Evolutionary conservation across 2,113 vertebrate genomes (phyloP).

Genomic region (Hyperoodon ampullatus): DNA sequence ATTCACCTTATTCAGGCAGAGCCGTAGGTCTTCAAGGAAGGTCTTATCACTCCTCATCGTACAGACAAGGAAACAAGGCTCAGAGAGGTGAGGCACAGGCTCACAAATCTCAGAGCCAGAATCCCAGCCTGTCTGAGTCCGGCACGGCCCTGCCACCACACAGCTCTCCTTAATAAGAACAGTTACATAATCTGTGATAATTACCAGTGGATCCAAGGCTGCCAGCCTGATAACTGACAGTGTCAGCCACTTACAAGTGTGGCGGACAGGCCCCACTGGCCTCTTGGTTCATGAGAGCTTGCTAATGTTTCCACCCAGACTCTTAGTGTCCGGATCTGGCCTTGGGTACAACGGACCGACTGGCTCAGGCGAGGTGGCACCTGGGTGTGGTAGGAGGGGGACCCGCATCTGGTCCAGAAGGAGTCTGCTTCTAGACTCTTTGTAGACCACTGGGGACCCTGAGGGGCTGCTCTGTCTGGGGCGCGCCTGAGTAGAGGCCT

Average conservation of each 20-base stretch:
- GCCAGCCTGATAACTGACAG: not conserved
- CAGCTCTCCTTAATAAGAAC: not conserved
- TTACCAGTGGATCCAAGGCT: not conserved
- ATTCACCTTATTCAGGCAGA: not conserved
- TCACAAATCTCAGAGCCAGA: not conserved
- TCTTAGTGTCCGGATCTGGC: not conserved
- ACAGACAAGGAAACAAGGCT: not conserved
- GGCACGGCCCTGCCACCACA: not conserved
- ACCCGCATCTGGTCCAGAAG: not conserved
- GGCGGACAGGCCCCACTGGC: not conserved
- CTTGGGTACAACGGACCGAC: not conserved
- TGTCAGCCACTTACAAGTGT: not conserved
- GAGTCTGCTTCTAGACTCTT: not conserved
- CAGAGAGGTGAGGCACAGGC: not conserved
- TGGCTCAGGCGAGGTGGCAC: not conserved
- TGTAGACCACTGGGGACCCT: not conserved
- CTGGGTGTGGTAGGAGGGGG: not conserved
- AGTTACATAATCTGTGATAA: not conserved
- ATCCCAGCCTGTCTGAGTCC: not conserved
- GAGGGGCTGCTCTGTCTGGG: not conserved
- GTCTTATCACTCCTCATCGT: not conserved
- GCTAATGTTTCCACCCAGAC: not conserved
- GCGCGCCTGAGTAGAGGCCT: not conserved
- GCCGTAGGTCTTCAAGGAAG: not conserved
- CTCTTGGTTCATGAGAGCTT: not conserved